Base-by-base conservation (phyloP, 2,888 invertebrate species). In the Psylliodes chrysocephalus region DNA sequence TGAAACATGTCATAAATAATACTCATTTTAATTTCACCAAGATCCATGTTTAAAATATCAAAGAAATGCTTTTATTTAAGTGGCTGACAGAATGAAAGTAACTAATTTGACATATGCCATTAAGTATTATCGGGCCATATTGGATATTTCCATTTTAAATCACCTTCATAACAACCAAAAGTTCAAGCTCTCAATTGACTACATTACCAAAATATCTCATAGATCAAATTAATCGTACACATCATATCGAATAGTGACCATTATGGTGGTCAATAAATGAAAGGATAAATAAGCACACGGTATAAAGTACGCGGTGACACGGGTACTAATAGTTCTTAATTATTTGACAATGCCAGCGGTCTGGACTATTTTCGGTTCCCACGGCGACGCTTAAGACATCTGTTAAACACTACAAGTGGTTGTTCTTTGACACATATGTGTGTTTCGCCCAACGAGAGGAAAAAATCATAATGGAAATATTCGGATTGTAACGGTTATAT, bases 341-440 rank as follows among this genome's bases (percentile, higher is more conserved):
- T 75, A 72, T 75, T 71, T 74, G 74, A 76, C 75, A 76, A 76
- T 74, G 75, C 74, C 71, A 63, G 68, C 66, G 69, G 70, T 65
- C 68, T 64, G 68, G 66, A 65, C 69, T 65, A 64, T 61, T 56
- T 63, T 53, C 35, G 54, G 61, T 68, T 74, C 74, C 71, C 74
- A 74, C 74, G 74, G 68, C 63, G 55, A 62, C 63, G 60, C 55
- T 25, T 55, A 67, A 70, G 69, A 71, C 73, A 73, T 73, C 70
- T 73, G 73, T 70, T 69, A 14, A 62, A 62, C 62, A 62, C 62
- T 42, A 52, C 62, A 62, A 62, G 62, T 62, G 62, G 62, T 62
- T 62, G 55, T 55, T 62, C 40, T 40, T 56, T 57, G 40, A 18
- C 33, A 14, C 33, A 51, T 25, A 12, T 40, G 22, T 54, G 8